Evolutionary conservation across 2,113 vertebrate species (phyloP).

Genomic region (Turnix velox): DNA sequence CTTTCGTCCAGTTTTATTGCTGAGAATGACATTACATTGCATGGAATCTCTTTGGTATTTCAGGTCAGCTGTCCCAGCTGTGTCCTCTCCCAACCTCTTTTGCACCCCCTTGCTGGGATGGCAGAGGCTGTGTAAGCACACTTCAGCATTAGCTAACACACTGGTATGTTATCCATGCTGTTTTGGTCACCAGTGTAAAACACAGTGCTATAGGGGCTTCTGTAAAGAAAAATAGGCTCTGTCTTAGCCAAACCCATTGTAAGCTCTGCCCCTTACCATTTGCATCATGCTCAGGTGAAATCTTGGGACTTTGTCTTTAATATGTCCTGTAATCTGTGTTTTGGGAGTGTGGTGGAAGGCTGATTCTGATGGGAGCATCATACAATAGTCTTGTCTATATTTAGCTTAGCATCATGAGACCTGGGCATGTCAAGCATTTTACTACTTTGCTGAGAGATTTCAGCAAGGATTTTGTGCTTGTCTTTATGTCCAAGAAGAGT

Average conservation of each 20-base stretch:
- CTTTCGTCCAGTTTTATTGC: neutral
- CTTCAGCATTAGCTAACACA: neutral
- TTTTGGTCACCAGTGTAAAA: neutral
- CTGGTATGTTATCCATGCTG: neutral
- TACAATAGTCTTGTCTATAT: neutral
- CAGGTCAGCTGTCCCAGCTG: conserved; percentile 56
- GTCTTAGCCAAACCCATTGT: neutral
- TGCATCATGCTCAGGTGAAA: neutral
- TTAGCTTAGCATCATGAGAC: neutral
- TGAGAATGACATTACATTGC: neutral
- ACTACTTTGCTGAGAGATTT: neutral
- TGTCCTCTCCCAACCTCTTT: conserved; percentile 14
- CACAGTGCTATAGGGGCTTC: neutral
- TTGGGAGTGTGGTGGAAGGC: neutral
- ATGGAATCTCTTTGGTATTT: conserved; percentile 22
- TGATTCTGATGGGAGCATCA: neutral
- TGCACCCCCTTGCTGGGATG: neutral
- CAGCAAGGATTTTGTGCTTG: neutral
- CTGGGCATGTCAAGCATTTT: neutral
- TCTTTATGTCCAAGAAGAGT: neutral
- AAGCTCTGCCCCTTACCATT: neutral
- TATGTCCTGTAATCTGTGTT: neutral
- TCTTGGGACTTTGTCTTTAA: neutral
- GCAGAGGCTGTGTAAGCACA: neutral
- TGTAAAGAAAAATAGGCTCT: neutral